These are phyloP conservation scores for Pseudopleuronectes americanus DNA, from an alignment of 2,797 vertebrate species.

Conservation along the genomic window DNA sequence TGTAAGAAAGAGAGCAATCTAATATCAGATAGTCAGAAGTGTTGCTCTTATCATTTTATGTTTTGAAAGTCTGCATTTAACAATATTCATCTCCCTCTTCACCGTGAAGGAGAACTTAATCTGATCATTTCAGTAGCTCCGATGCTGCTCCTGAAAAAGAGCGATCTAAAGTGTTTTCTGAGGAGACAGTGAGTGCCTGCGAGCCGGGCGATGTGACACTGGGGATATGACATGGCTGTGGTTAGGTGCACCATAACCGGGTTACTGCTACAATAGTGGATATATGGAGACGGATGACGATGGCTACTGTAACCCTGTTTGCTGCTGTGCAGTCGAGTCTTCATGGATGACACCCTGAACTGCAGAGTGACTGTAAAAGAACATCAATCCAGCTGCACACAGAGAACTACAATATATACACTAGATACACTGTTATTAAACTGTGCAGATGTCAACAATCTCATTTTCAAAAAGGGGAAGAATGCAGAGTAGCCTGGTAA, in stretches of 20 bases:
- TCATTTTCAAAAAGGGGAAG: background rate
- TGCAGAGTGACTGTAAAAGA: slow-evolving; percentile 34
- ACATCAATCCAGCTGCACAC: slow-evolving; percentile 43
- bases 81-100: background rate
- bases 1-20: background rate
- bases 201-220: slow-evolving; percentile 20
- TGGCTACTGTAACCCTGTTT: slow-evolving; percentile 47
- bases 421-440: slow-evolving; percentile 17
- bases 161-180: slow-evolving; percentile 12
- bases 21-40: background rate
- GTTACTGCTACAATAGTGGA: slow-evolving; percentile 55
- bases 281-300: slow-evolving; percentile 68
- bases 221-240: slow-evolving; percentile 48
- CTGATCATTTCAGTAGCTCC: slow-evolving; percentile 9
- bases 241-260: slow-evolving; percentile 57
- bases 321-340: slow-evolving; percentile 40
- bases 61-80: background rate
- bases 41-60: background rate
- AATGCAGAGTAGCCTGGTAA: slow-evolving; percentile 11
- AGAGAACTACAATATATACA: background rate
- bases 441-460: slow-evolving; percentile 18
- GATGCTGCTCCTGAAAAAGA: slow-evolving; percentile 11
- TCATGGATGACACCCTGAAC: slow-evolving; percentile 41
- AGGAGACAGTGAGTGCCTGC: slow-evolving; percentile 4
- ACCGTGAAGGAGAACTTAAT: slow-evolving; percentile 3